Evolutionary conservation across 2,113 vertebrate genomes (phyloP).

Genomic region (Vulpes vulpes): DNA sequence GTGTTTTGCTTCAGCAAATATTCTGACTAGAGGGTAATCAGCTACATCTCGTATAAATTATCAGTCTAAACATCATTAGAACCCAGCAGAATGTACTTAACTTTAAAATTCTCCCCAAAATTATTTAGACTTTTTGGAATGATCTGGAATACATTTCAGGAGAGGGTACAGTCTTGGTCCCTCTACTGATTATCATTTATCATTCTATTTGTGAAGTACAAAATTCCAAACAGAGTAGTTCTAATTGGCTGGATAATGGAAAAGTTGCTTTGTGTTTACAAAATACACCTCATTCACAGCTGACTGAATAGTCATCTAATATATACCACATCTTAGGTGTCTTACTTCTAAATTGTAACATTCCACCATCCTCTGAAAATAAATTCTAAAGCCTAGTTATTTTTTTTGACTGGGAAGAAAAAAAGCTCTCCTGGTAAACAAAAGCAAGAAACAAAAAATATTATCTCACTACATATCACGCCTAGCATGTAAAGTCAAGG

Average conservation of each 20-base stretch:
- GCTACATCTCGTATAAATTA: background rate
- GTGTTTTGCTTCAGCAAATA: slow-evolving; percentile 13
- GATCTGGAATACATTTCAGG: background rate
- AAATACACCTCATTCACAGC: background rate
- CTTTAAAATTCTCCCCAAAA: slow-evolving; percentile 53
- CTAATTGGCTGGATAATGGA: slow-evolving; percentile 14
- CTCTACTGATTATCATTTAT: background rate
- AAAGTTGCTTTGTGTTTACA: slow-evolving; percentile 32
- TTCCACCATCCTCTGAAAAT: slow-evolving; percentile 5
- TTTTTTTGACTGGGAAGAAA: slow-evolving; percentile 61
- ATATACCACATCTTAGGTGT: background rate
- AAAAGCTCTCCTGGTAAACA: slow-evolving; percentile 42
- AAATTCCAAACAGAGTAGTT: background rate
- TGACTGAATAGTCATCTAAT: background rate
- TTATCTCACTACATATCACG: slow-evolving; percentile 68
- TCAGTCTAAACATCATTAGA: slow-evolving; percentile 37
- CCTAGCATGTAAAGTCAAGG: slow-evolving; percentile 44
- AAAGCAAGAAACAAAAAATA: slow-evolving; percentile 75
- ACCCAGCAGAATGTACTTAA: background rate
- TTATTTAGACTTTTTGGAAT: background rate
- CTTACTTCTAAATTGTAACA: slow-evolving; percentile 32
- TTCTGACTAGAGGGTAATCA: background rate
- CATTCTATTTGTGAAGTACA: background rate
- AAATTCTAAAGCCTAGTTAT: slow-evolving; percentile 67
- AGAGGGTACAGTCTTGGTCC: background rate